phyloP scores from a whole-genome alignment of 1,140 invertebrate genomes.

The Leptinotarsa texana region DNA sequence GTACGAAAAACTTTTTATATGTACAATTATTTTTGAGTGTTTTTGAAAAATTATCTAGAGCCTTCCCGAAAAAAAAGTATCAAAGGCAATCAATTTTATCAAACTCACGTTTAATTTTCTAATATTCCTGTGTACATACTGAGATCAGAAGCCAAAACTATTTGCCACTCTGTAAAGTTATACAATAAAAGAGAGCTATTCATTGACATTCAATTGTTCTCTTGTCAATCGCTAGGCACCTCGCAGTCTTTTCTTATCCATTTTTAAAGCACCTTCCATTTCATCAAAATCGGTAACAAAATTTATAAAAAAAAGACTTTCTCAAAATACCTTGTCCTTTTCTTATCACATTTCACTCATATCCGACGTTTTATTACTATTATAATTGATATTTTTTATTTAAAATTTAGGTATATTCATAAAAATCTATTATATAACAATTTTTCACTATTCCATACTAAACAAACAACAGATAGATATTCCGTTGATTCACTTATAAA shows the following conservation, averaged over 20 bases:
- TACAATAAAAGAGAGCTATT: constrained; percentile 43
- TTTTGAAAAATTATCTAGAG: not conserved
- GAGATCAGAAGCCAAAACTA: constrained; percentile 42
- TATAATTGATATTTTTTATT: constrained; percentile 25
- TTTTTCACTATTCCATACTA: constrained; percentile 41
- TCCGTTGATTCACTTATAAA: constrained; percentile 12
- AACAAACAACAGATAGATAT: constrained; percentile 21
- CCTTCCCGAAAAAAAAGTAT: not conserved
- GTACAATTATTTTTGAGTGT: not conserved
- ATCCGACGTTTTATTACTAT: constrained; percentile 32
- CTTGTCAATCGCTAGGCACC: constrained; percentile 48
- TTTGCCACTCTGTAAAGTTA: constrained; percentile 26
- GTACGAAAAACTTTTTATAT: constrained; percentile 13
- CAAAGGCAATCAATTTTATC: not conserved
- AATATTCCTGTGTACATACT: constrained; percentile 44
- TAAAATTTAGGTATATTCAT: constrained; percentile 32
- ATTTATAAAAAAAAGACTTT: constrained; percentile 33
- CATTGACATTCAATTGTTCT: constrained; percentile 41
- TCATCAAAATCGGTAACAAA: constrained; percentile 38
- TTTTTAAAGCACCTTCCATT: constrained; percentile 40
- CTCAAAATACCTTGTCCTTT: constrained; percentile 43
- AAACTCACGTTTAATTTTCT: constrained; percentile 1
- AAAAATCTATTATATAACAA: constrained; percentile 40
- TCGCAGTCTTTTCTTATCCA: constrained; percentile 48
- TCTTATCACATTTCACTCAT: constrained; percentile 46